These are phyloP conservation scores for Caiman crocodilus DNA, from an alignment of 2,797 vertebrate genomes.

Conservation along the genomic window DNA sequence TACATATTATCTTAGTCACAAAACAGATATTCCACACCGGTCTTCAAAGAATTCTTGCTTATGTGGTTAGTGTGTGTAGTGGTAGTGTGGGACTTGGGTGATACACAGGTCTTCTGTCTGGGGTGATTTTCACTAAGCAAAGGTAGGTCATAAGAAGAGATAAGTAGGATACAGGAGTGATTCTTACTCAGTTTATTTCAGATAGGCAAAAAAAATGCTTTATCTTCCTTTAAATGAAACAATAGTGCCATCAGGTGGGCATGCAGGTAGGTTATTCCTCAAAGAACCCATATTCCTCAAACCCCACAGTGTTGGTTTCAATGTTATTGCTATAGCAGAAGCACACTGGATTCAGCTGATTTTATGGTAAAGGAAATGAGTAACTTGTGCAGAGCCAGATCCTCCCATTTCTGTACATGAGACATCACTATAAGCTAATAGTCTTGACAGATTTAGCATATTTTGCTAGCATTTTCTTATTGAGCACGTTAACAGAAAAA, in stretches of 20 bases:
- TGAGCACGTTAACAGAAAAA: background rate
- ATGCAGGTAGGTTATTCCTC: background rate
- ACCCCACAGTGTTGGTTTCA: background rate
- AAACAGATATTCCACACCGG: background rate
- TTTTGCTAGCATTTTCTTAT: background rate
- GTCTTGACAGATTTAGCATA: background rate
- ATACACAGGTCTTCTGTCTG: background rate
- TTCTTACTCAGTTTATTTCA: background rate
- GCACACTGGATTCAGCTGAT: background rate
- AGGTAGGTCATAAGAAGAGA: background rate
- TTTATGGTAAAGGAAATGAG: background rate
- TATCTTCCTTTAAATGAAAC: background rate
- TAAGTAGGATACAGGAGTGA: background rate
- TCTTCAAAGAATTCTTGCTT: background rate
- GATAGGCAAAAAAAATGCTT: background rate
- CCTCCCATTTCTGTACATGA: background rate
- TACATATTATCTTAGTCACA: background rate
- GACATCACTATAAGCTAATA: background rate
- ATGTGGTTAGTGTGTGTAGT: background rate
- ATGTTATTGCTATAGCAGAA: background rate
- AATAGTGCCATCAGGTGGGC: constrained; percentile 68
- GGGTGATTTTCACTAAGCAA: background rate
- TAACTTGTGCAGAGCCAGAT: background rate
- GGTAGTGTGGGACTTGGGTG: background rate
- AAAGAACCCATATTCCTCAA: background rate